These are phyloP conservation scores for Colinus virginianus DNA, from an alignment of 2,113 vertebrate species.

Conservation along the genomic window DNA sequence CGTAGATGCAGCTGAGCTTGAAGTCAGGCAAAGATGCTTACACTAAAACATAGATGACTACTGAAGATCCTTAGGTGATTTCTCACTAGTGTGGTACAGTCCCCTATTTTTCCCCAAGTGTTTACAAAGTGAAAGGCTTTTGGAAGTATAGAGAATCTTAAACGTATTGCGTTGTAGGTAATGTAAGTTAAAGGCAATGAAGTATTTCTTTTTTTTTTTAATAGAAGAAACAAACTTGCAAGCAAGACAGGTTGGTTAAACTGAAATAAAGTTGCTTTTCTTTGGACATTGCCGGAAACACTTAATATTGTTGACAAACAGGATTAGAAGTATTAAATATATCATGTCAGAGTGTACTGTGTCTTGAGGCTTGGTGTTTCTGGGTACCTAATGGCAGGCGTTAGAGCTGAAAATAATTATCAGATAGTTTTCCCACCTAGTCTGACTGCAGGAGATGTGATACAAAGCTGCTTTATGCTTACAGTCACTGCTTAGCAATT, in stretches of 20 bases:
- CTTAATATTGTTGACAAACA: conserved; percentile 44
- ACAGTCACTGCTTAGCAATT: not conserved
- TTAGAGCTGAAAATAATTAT: conserved; percentile 22
- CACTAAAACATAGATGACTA: not conserved
- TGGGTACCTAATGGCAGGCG: conserved; percentile 41
- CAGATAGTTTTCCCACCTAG: not conserved
- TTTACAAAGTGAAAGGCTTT: not conserved
- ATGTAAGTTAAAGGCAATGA: not conserved
- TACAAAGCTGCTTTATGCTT: conserved; percentile 18
- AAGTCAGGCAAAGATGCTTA: not conserved
- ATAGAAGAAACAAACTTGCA: not conserved
- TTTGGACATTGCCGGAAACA: not conserved
- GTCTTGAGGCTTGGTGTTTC: conserved; percentile 21
- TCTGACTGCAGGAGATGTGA: conserved; percentile 44
- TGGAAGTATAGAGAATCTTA: not conserved
- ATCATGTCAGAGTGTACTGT: not conserved
- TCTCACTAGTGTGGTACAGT: not conserved
- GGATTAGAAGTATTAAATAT: not conserved
- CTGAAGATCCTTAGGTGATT: not conserved
- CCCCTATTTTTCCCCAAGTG: rapidly evolving
- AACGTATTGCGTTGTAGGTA: not conserved
- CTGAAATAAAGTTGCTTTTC: not conserved
- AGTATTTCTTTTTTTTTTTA: not conserved
- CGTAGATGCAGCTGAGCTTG: not conserved
- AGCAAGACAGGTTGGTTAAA: not conserved